Evolutionary conservation across 1,140 invertebrate species (phyloP), one percentile per base, ranked within the genome.

Genomic region (Macrobrachium rosenbergii): DNA sequence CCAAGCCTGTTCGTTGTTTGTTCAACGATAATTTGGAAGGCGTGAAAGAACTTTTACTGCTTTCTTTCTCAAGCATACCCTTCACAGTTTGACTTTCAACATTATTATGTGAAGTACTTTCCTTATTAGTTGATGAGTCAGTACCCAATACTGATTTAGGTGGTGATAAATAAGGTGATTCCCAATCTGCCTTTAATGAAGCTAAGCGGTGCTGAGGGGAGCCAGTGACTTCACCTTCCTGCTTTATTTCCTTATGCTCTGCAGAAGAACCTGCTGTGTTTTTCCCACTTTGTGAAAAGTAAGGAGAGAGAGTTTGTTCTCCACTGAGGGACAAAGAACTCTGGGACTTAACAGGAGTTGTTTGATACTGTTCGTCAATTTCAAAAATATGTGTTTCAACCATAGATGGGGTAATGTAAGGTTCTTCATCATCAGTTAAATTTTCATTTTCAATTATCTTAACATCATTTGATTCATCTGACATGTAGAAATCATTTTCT

Each of bases 401-500:
- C 85, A 87, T 87, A 45, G 63, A 87, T 23, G 85, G 45, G 80
- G 37, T 87, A 43, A 87, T 81, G 19, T 81, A 87, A 19, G 72
- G 12, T 75, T 23, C 52, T 73, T 76, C 83, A 86, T 78, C n/a
- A 82, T 82, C 63, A 43, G 64, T 12, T 28, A 11, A 3, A 19
- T 78, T 86, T 63, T 60, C 28, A 28, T 62, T 17, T 12, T 28
- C 45, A 75, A 23, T 75, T 21, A 37, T 62, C 21, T 14, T 69
- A 63, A 45, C 16, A 14, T 69, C 67, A 69, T n/a, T 17, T 60
- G 58, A 7, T 23, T 14, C 52, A 17, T 72, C 45, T n/a, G 59
- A 45, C 62, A 69, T 17, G 59, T 69, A 12, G 2, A 17, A 64
- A 12, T 45, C 78, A 28, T 87, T 76, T 69, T 69, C 85, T 59